Percentiles rank a stretch among this genome's conserved stretches.
These are phyloP conservation scores for Henricia sp. DNA, from an alignment of 53 echinoderm and acorn worm species.

Conservation along the genomic window DNA sequence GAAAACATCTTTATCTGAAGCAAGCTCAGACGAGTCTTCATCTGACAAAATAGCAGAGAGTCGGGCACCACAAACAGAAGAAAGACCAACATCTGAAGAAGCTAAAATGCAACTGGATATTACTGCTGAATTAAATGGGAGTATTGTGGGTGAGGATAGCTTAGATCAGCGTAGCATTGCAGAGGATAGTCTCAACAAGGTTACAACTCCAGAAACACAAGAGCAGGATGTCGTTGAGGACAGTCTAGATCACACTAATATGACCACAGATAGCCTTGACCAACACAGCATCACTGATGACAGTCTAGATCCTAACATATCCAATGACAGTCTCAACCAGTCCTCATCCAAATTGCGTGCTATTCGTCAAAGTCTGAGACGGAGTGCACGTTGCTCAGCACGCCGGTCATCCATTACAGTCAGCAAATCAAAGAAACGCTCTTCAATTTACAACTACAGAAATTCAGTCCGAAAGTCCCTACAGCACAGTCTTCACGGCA, in stretches of 20 bases:
- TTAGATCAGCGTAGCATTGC: conserved; percentile 22
- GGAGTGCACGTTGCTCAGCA: conserved; percentile 10
- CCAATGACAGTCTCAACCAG: conserved; percentile 30
- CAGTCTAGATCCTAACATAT: conserved; percentile 4
- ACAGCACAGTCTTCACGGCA: neutral
- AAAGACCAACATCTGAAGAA: neutral
- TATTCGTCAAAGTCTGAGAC: conserved; percentile 28
- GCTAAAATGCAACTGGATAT: neutral
- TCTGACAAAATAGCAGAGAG: too few species aligned
- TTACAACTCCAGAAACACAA: neutral
- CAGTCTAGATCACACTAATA: conserved; percentile 13
- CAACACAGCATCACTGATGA: conserved; percentile 1
- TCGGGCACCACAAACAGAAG: conserved; percentile 10
- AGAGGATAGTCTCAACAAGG: conserved; percentile 49
- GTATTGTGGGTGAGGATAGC: conserved; percentile 20
- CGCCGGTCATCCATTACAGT: conserved; percentile 38
- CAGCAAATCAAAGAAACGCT: conserved; percentile 56
- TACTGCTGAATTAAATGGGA: neutral
- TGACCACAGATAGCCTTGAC: conserved; percentile 18
- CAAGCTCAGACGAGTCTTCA: too few species aligned
- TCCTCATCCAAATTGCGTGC: neutral
- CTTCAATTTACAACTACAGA: conserved; percentile 35
- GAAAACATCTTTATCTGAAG: too few species aligned
- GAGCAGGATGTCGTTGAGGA: conserved; percentile 19
- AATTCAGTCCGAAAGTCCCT: conserved; percentile 47